Conservation (phyloP, 2,888 invertebrate species). For the Criorhina ranunculi region DNA sequence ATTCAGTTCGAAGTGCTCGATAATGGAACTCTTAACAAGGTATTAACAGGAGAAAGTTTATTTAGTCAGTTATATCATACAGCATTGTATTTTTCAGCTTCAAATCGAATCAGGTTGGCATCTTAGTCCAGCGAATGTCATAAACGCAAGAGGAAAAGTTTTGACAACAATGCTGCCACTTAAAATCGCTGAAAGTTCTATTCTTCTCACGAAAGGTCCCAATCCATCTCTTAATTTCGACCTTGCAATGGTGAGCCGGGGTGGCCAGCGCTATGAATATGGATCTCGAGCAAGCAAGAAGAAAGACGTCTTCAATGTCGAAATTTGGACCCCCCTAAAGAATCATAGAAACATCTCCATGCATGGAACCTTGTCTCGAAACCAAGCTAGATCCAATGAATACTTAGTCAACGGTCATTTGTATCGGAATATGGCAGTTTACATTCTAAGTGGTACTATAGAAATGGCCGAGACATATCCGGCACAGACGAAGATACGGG, state of each 20-base stretch:
- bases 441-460: conserved; percentile 84
- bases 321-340: conserved; percentile 83
- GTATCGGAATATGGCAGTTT: conserved; percentile 84
- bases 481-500: conserved; percentile 83
- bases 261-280: conserved; percentile 81
- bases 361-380: conserved; percentile 81
- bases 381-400: conserved; percentile 77
- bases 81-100: conserved; percentile 77
- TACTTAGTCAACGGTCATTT: conserved; percentile 84
- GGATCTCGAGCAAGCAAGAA: conserved; percentile 81
- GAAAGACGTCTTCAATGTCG: conserved; percentile 82
- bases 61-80: neutral
- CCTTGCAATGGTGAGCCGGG: conserved; percentile 79
- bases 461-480: conserved; percentile 83
- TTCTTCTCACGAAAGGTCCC: conserved; percentile 80
- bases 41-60: conserved; percentile 79
- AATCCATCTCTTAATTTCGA: conserved; percentile 81
- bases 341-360: conserved; percentile 83
- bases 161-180: conserved; percentile 82
- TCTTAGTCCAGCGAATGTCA: conserved; percentile 83
- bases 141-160: conserved; percentile 84
- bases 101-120: conserved; percentile 85
- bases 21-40: conserved; percentile 86
- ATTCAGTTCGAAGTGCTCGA: conserved; percentile 87
- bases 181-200: conserved; percentile 79